Percentiles rank a stretch among this genome's conserved stretches.
Conservation (phyloP, 2,797 vertebrate genomes). For the Peromyscus melanophrys region DNA sequence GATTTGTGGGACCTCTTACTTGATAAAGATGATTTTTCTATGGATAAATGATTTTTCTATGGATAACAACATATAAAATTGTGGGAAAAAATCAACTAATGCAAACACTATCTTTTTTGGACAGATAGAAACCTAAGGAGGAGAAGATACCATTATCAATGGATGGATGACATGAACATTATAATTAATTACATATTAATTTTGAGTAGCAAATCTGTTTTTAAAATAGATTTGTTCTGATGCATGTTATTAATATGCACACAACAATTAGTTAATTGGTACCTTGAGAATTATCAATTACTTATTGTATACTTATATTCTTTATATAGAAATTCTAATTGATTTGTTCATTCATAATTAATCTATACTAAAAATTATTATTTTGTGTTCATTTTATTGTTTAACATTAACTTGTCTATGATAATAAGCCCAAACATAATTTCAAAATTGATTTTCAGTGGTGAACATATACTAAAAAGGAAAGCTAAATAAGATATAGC, state of each 20-base stretch:
- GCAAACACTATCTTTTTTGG: not conserved
- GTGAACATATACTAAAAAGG: not conserved
- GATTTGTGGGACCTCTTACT: not conserved
- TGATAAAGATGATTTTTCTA: not conserved
- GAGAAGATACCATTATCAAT: not conserved
- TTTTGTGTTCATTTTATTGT: not conserved
- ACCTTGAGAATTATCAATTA: conserved; percentile 5
- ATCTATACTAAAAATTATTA: not conserved
- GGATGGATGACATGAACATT: not conserved
- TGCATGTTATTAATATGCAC: not conserved
- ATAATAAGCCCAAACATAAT: not conserved
- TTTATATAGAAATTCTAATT: not conserved
- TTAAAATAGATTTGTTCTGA: not conserved
- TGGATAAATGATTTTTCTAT: not conserved
- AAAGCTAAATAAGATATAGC: not conserved
- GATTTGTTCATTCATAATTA: not conserved
- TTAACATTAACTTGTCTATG: not conserved
- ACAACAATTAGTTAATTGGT: not conserved
- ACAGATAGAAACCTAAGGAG: not conserved
- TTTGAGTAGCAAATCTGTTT: not conserved
- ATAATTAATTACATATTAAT: not conserved
- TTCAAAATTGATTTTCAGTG: not conserved
- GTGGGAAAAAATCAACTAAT: not conserved
- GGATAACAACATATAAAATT: not conserved
- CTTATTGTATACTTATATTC: not conserved